Base-by-base conservation (phyloP, 2,888 invertebrate species). In the Oscheius sp. region DNA sequence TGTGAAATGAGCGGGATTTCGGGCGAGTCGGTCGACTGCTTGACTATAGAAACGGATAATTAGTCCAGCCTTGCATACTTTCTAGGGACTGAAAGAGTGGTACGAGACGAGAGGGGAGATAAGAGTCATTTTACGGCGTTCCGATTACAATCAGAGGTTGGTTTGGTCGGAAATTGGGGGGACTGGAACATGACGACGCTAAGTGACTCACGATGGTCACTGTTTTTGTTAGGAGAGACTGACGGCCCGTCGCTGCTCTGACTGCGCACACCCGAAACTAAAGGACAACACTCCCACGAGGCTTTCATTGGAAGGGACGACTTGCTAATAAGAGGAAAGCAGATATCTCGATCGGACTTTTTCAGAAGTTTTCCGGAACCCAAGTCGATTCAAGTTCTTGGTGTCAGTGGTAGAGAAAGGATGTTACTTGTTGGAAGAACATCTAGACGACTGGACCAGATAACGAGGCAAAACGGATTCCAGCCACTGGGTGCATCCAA, bases 381-480 rank as follows among this genome's bases (percentile, higher is more conserved):
- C 53, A 3, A 11, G 33, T 35, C 42, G 42, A 42, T 42, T 42
- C 42, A 42, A 42, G 42, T 42, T 42, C 42, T 21, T 42, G 42
- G 42, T 3, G 42, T 42, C 42, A 42, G 7, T 42, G 42, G 21
- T 21, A 21, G 7, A 42, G 42, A 42, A 42, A 42, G 42, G 7
- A 42, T 42, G 42, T 7, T 42, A 42, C 42, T 42, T 42, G 42
- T 42, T 42, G 42, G 48, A 33, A 53, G 29, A 73, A 65, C 57
- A 62, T 3, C 42, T 42, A 53, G 59, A 47, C 29, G 37, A 58
- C 53, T 21, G 37, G 53, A 11, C 37, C 32, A 71, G 60, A 53
- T 55, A 62, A 72, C 63, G 65, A 55, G 33, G 73, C 32, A 59
- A 73, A 59, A 53, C 48, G 50, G 65, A 62, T 48, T 58, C 21